Evolutionary conservation across 2,888 invertebrate genomes (phyloP), one percentile per base, ranked within the genome.

Genomic region (Linyphia triangularis): DNA sequence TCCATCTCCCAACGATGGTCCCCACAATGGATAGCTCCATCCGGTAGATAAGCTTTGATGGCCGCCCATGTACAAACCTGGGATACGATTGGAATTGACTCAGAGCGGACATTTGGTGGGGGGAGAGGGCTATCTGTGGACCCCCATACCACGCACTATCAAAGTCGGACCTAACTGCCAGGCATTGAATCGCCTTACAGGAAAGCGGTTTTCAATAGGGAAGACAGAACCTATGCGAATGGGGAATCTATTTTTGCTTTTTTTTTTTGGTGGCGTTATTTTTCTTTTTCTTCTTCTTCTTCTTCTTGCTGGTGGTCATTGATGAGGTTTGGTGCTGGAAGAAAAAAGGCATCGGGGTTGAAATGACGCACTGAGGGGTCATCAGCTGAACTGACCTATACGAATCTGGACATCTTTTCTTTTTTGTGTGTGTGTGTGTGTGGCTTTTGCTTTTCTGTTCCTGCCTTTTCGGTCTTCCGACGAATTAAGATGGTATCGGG

Each of bases 161-260:
- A 75, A 81, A 82, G 70, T 65, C 72, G n/a, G 72, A 51, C 26
- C 72, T 85, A 85, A 57, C 59, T 40, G 69, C 79, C 77, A 26
- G 79, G 30, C 63, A 83, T 83, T 73, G 73, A 83, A 73, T 83
- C 9, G 83, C 83, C 30, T 61, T 61, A 63, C 83, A 82, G 67
- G 86, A 88, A 88, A 88, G 81, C 86, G 81, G 86, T 88, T 88
- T 88, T 88, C 86, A 88, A 88, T 88, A 82, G 86, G 86, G 81
- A 88, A 51, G 73, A 85, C 57, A 85, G 37, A 65, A 70, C 59
- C 81, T 70, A 37, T 63, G 61, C 59, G 59, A 61, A 73, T n/a
- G 33, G 51, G 79, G 72, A 67, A 86, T 81, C 75, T 77, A 28
- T 61, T 78, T 63, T 63, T 59, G 24, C 22, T 43, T 40, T 24